These are phyloP conservation scores for Paedocypris micromegethes DNA, from an alignment of 2,797 vertebrate species.

Conservation along the genomic window DNA sequence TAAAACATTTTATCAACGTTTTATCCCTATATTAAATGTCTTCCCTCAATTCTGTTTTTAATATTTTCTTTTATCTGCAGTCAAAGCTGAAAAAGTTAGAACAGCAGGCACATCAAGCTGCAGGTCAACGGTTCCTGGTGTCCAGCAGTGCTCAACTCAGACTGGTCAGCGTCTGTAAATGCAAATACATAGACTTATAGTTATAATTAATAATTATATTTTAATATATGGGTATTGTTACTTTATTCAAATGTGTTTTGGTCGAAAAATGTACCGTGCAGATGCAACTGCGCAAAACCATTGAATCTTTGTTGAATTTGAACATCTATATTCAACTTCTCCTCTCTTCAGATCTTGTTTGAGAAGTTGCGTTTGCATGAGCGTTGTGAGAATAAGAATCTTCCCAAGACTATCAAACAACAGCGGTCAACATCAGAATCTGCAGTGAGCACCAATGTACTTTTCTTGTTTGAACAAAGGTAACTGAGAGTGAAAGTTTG, in stretches of 20 bases:
- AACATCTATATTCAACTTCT: neutral
- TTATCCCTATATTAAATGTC: too few relatives aligned
- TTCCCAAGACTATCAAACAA: conserved; percentile 74
- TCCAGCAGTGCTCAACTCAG: conserved; percentile 82
- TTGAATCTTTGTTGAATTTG: too few relatives aligned
- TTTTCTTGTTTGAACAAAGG: neutral
- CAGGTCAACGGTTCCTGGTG: conserved; percentile 83
- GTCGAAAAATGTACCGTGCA: neutral
- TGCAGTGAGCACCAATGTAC: conserved; percentile 60
- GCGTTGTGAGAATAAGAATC: conserved; percentile 68
- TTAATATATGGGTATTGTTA: neutral
- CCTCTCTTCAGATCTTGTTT: conserved; percentile 78
- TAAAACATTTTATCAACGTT: too few relatives aligned
- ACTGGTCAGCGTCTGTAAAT: conserved; percentile 62
- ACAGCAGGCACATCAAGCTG: conserved; percentile 78
- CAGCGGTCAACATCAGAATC: conserved; percentile 83
- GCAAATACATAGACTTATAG: neutral
- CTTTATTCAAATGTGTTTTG: neutral
- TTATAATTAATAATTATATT: neutral
- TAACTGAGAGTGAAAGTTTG: neutral
- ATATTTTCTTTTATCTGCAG: conserved; percentile 54
- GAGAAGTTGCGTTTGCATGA: conserved; percentile 82
- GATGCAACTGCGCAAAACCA: neutral
- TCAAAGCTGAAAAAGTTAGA: conserved; percentile 80
- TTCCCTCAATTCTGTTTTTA: neutral